A percentile compares a stretch with the other conserved stretches of the same genome.
Conservation (phyloP, 2,797 vertebrate genomes). For the Picus viridis region DNA sequence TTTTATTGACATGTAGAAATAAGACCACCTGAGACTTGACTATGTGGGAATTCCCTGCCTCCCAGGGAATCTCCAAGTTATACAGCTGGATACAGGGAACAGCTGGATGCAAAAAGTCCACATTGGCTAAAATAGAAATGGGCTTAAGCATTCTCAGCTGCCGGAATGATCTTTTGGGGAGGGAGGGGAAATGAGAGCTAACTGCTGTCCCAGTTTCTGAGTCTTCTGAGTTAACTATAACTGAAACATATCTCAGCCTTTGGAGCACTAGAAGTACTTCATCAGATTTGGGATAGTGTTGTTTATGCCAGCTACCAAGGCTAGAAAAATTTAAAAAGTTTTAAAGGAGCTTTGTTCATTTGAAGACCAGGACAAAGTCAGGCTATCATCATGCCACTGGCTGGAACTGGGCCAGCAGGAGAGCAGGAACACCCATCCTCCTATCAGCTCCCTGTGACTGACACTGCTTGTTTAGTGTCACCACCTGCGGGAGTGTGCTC, state of each 20-base stretch:
- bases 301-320: not conserved
- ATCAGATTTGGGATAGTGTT: not conserved
- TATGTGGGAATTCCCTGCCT: not conserved
- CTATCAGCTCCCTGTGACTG: conserved; percentile 36
- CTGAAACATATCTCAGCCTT: not conserved
- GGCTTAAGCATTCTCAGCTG: not conserved
- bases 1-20: not conserved
- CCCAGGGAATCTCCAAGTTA: not conserved
- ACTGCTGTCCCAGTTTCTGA: not conserved
- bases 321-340: not conserved
- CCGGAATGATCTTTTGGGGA: not conserved
- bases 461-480: conserved; percentile 55
- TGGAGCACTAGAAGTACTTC: not conserved
- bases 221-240: not conserved
- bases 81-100: not conserved
- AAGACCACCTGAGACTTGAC: not conserved
- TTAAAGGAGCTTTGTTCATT: not conserved
- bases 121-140: no score
- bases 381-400: not conserved
- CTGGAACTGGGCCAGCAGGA: not conserved
- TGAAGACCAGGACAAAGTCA: not conserved
- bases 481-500: conserved; percentile 46
- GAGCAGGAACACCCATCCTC: not conserved
- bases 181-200: not conserved
- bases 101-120: not conserved